A percentile compares a stretch with the other conserved stretches of the same genome.
Evolutionary conservation across 2,888 invertebrate species (phyloP).

Genomic region (Podabrus alpinus): DNA sequence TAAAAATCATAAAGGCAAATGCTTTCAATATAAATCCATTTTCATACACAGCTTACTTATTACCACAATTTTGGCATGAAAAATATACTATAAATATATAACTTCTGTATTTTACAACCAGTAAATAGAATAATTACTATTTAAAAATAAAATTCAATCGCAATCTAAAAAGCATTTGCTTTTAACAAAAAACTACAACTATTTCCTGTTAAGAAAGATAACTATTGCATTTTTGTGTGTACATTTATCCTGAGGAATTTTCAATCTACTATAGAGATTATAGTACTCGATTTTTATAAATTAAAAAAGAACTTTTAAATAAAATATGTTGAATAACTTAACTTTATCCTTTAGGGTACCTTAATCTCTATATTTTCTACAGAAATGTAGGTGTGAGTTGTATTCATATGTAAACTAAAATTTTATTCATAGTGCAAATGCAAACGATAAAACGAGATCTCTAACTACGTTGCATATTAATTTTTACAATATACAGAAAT

Average conservation of each 20-base stretch:
- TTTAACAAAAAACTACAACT: conserved; percentile 38
- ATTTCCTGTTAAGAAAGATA: conserved; percentile 43
- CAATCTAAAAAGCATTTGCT: conserved; percentile 39
- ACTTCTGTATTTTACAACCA: conserved; percentile 32
- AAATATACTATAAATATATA: conserved; percentile 35
- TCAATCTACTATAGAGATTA: conserved; percentile 52
- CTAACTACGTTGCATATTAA: not conserved
- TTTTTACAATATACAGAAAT: not conserved
- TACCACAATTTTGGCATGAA: conserved; percentile 32
- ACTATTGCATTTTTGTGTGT: conserved; percentile 52
- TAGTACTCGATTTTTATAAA: conserved; percentile 32
- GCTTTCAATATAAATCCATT: conserved; percentile 35
- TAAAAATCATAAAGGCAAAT: conserved; percentile 41
- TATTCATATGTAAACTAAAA: conserved; percentile 31
- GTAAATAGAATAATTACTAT: conserved; percentile 27
- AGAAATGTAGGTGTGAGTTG: conserved; percentile 35
- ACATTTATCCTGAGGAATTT: conserved; percentile 53
- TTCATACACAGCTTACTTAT: conserved; percentile 28
- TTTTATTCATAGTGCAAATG: not conserved
- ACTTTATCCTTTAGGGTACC: conserved; percentile 34
- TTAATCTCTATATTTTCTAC: conserved; percentile 48
- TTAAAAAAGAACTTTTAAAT: not conserved
- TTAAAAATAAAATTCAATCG: conserved; percentile 29
- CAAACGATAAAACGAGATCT: not conserved
- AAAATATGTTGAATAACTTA: not conserved